Evolutionary conservation across 2,888 invertebrate species (phyloP).

Genomic region (Bellardia pandia): DNA sequence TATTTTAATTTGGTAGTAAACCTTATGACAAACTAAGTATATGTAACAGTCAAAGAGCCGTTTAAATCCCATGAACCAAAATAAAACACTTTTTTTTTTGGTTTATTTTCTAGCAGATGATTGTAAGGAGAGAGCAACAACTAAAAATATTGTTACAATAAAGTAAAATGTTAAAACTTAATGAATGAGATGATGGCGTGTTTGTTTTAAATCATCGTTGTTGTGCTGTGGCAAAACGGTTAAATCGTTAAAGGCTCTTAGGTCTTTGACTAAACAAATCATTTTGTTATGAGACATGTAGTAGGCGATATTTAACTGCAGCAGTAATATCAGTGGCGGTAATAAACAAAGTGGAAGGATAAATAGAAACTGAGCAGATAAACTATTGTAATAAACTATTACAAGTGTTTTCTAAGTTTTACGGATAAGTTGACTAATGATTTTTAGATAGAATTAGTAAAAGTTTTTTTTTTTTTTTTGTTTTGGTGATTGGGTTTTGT

Average conservation of each 20-base stretch:
- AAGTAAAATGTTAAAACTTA: conserved; percentile 66
- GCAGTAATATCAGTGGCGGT: conserved; percentile 24
- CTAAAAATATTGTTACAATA: conserved; percentile 38
- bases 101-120: not conserved
- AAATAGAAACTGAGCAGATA: conserved; percentile 31
- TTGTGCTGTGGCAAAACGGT: conserved; percentile 9
- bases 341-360: conserved; percentile 43
- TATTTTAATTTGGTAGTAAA: not conserved
- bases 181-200: conserved; percentile 72
- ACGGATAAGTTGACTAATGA: not conserved
- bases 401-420: conserved; percentile 32
- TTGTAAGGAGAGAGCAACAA: not conserved
- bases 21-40: not conserved
- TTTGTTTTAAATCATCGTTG: conserved; percentile 68
- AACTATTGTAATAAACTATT: not conserved
- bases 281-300: conserved; percentile 48
- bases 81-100: not conserved
- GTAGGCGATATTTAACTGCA: conserved; percentile 46
- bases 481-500: not conserved
- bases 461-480: not conserved
- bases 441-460: conserved; percentile 2
- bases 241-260: conserved; percentile 37
- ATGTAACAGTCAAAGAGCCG: not conserved
- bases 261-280: conserved; percentile 30
- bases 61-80: not conserved